These are phyloP conservation scores for Saccostrea cuccullata DNA, from an alignment of 1,140 invertebrate species.

Conservation along the genomic window DNA sequence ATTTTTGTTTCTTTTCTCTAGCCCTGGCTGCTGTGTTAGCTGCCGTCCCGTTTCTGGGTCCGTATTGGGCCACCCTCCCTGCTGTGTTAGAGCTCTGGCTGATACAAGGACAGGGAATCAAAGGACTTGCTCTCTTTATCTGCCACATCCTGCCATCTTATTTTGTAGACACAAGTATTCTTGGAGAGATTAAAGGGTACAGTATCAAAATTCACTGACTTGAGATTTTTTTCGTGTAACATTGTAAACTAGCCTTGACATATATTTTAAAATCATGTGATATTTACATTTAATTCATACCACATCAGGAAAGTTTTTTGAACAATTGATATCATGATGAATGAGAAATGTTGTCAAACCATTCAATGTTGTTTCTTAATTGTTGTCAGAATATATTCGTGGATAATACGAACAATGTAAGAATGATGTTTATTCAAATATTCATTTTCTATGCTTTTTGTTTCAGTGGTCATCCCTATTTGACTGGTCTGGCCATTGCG, in stretches of 20 bases:
- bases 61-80: conserved; percentile 96
- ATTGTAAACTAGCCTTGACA: too few relatives aligned
- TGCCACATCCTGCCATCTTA: conserved; percentile 94
- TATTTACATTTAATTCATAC: too few relatives aligned
- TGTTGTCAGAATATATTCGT: too few relatives aligned
- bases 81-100: conserved; percentile 96
- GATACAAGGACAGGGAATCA: conserved; percentile 87
- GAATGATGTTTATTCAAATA: too few relatives aligned
- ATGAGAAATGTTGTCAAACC: too few relatives aligned
- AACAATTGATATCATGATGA: too few relatives aligned
- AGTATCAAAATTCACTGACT: not conserved
- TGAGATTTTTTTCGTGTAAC: too few relatives aligned
- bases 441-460: conserved; percentile 8
- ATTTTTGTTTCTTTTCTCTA: conserved; percentile 73
- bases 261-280: too few relatives aligned
- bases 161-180: conserved; percentile 94
- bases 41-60: conserved; percentile 95
- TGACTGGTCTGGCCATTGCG: conserved; percentile 97
- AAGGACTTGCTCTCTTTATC: conserved; percentile 87
- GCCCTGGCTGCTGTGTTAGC: conserved; percentile 94
- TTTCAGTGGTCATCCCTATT: conserved; percentile 95
- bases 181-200: conserved; percentile 97
- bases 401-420: too few relatives aligned
- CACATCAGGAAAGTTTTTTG: too few relatives aligned
- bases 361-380: too few relatives aligned